Evolutionary conservation across 2,888 invertebrate genomes (phyloP).

Genomic region (Diplolepis rosae): DNA sequence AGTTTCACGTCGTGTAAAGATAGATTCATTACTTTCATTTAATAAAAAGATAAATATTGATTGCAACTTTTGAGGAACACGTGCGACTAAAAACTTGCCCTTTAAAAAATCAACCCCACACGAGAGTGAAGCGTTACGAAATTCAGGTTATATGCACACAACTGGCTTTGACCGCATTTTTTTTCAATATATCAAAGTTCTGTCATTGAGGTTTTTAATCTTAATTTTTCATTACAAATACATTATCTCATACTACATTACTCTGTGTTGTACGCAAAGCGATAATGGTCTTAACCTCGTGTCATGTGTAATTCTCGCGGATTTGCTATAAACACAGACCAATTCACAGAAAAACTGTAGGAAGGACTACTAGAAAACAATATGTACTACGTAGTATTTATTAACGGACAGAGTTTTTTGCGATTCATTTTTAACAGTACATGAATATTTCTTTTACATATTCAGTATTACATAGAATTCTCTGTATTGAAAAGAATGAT

Average conservation of each 20-base stretch:
- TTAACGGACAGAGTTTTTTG: constrained; percentile 39
- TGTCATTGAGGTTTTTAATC: too few relatives aligned
- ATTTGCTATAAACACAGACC: neutral
- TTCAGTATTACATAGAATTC: too few relatives aligned
- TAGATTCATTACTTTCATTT: too few relatives aligned
- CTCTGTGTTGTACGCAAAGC: too few relatives aligned
- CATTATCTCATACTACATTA: too few relatives aligned
- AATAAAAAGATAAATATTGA: neutral
- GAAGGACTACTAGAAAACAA: constrained; percentile 28
- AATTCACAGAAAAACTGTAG: neutral
- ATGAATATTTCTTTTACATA: too few relatives aligned
- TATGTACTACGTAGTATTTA: constrained; percentile 36
- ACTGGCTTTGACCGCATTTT: too few relatives aligned
- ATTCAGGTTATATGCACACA: neutral
- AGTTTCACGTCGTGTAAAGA: too few relatives aligned
- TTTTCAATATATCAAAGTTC: too few relatives aligned
- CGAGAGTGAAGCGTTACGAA: neutral
- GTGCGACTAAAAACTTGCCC: neutral
- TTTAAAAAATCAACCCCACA: neutral
- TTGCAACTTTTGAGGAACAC: neutral
- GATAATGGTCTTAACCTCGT: constrained; percentile 42
- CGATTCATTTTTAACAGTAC: too few relatives aligned
- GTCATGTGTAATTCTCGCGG: neutral
- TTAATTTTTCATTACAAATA: too few relatives aligned
- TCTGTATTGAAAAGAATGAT: too few relatives aligned